Evolutionary conservation across 2,113 vertebrate species (phyloP).

Genomic region (Asarcornis scutulata): DNA sequence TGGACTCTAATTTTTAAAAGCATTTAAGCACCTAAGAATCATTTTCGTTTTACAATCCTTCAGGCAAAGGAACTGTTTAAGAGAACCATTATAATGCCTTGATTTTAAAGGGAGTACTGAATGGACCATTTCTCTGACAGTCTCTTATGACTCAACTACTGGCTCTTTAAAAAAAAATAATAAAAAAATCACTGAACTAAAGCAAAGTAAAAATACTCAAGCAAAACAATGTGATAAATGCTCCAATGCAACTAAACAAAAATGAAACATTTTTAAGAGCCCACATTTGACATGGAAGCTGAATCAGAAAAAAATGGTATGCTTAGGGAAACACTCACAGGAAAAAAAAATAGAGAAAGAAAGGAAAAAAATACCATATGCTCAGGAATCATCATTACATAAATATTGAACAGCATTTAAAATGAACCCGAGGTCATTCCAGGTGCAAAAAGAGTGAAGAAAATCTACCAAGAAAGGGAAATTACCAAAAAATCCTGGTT

Average conservation of each 20-base stretch:
- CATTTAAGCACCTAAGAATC: background rate
- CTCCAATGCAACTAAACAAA: background rate
- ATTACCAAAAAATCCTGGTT: background rate
- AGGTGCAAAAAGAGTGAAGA: background rate
- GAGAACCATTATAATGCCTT: background rate
- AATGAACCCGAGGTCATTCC: background rate
- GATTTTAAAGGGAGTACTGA: background rate
- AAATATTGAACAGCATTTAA: rapidly evolving
- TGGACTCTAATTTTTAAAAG: background rate
- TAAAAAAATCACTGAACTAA: background rate
- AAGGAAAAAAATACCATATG: background rate
- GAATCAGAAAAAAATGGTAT: background rate
- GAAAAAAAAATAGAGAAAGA: background rate
- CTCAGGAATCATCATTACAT: background rate
- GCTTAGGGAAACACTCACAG: background rate
- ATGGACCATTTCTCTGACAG: background rate
- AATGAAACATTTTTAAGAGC: background rate
- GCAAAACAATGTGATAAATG: background rate
- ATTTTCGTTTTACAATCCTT: background rate
- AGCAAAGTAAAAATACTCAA: background rate
- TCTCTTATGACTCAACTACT: background rate
- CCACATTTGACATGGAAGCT: background rate
- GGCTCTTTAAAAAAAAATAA: background rate
- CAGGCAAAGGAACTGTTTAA: background rate
- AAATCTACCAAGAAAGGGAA: background rate